Evolutionary conservation across 2,113 vertebrate species (phyloP).

Genomic region (Polypterus bichir): DNA sequence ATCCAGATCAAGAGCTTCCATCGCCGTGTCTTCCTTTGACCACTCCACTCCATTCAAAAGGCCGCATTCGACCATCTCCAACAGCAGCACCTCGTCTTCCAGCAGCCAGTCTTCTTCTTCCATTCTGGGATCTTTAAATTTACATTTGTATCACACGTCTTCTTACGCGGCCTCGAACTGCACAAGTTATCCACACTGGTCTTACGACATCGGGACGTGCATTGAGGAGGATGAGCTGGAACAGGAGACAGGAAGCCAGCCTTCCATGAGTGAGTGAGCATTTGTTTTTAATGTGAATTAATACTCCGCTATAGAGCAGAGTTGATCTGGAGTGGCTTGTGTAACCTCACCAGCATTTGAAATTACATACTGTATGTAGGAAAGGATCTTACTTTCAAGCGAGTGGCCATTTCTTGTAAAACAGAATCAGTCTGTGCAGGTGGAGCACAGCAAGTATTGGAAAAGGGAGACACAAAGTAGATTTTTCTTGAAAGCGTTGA

Average conservation of each 20-base stretch:
- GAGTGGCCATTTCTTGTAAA: too few relatives aligned
- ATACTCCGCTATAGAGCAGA: too few relatives aligned
- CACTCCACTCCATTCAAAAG: slow-evolving; percentile 52
- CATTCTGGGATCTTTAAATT: slow-evolving; percentile 53
- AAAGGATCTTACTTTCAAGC: too few relatives aligned
- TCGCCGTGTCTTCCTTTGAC: slow-evolving; percentile 46
- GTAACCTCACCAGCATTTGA: too few relatives aligned
- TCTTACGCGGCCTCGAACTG: slow-evolving; percentile 25
- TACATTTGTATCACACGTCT: slow-evolving; percentile 43
- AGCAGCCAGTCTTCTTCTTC: slow-evolving; percentile 64
- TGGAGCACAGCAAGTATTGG: too few relatives aligned
- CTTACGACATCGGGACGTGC: slow-evolving; percentile 39
- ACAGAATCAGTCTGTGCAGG: too few relatives aligned
- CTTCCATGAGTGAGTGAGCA: slow-evolving; percentile 48
- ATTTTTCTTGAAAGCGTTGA: too few relatives aligned
- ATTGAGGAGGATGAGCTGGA: slow-evolving; percentile 65
- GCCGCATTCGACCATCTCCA: slow-evolving; percentile 67
- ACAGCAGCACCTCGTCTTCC: slow-evolving; percentile 69
- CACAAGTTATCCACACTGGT: slow-evolving; percentile 47
- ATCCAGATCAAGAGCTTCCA: slow-evolving; percentile 38
- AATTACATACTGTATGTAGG: too few relatives aligned
- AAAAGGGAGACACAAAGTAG: too few relatives aligned
- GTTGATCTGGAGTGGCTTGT: too few relatives aligned
- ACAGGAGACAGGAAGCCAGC: slow-evolving; percentile 45
- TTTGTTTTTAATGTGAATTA: neutral